These are phyloP conservation scores for Lordiphosa collinella DNA, from an alignment of 1,140 invertebrate species.

Conservation along the genomic window DNA sequence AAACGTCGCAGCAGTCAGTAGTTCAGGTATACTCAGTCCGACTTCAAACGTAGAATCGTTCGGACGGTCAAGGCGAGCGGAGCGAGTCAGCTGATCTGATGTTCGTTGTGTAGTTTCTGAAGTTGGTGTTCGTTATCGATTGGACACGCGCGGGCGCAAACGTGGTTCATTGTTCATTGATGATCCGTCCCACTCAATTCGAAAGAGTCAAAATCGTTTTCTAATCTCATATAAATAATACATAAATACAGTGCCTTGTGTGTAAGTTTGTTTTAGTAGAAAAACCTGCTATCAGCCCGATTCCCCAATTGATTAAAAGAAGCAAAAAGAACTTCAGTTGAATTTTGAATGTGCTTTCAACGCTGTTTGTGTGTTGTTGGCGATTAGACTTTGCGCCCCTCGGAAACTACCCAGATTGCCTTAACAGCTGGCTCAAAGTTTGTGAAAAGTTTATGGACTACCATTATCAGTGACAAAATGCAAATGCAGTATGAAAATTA, in stretches of 20 bases:
- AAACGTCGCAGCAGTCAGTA: conserved; percentile 5
- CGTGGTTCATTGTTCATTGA: neutral
- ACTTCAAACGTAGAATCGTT: neutral
- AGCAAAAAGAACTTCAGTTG: conserved; percentile 1
- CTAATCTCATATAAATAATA: conserved; percentile 1
- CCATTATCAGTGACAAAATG: conserved; percentile 18
- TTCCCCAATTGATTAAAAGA: neutral
- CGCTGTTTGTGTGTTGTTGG: neutral
- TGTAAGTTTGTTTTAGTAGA: neutral
- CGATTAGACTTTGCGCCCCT: conserved; percentile 5
- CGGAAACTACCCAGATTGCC: neutral
- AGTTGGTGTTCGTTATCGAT: neutral
- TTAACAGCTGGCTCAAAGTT: no score
- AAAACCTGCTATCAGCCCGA: conserved; percentile 1
- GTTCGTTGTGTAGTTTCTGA: neutral
- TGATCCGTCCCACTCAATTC: neutral
- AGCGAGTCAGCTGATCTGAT: neutral
- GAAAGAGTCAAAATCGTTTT: neutral
- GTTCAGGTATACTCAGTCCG: neutral
- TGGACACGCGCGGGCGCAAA: neutral
- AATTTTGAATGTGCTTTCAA: neutral
- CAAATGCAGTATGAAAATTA: conserved; percentile 33
- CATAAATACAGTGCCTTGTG: neutral
- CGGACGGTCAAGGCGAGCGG: neutral
- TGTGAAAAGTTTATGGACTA: conserved; percentile 1